Evolutionary conservation across 2,797 vertebrate species (phyloP), one percentile per base, ranked within the genome.

Genomic region (Neosilurus hyrtlii): DNA sequence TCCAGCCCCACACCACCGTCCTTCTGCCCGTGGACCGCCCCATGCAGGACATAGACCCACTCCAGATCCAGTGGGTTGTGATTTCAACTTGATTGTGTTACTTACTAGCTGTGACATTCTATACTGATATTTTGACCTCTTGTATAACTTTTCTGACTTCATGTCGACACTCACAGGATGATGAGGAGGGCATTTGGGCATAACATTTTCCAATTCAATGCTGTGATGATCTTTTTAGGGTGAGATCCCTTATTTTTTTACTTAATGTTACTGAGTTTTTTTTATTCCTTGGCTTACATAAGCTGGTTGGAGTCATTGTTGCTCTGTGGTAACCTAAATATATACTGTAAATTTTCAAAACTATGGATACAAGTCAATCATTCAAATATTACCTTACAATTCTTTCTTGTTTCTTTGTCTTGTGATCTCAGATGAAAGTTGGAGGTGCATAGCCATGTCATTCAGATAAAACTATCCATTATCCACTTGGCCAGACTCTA

Each of bases 131-230:
- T 90, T 91, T 92, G 89, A 89, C 87, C 86, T 87, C 81, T 91
- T 86, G 86, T 89, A 86, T 87, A 81, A n/a, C 11, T n/a, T 35
- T 22, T 54, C 18, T 54, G 10, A 30, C 62, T 51, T 37, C 35
- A 54, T 59, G 20, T 79, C 81, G 87, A 89, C 87, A 83, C 87
- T 88, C n/a, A 65, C 93, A 99, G 98, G 98, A 99, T 93, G 98
- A 99, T 59, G 98, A 99, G 92, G 98, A 99, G 94, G 98, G 98
- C 89, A 99, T 99, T 92, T 99, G 98, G 98, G 98, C 98, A 89
- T 99, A 97, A 95, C 93, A 90, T 52, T 93, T 92, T 94, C 95
- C 93, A 92, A 89, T 97, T 96, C 96, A 98, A 97, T 97, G 95
- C 95, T 96, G 94, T 95, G 94, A 94, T 95, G 93, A 96, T 96